Evolutionary conservation across 2,113 vertebrate genomes (phyloP).

Genomic region (Lampris megalopsis): DNA sequence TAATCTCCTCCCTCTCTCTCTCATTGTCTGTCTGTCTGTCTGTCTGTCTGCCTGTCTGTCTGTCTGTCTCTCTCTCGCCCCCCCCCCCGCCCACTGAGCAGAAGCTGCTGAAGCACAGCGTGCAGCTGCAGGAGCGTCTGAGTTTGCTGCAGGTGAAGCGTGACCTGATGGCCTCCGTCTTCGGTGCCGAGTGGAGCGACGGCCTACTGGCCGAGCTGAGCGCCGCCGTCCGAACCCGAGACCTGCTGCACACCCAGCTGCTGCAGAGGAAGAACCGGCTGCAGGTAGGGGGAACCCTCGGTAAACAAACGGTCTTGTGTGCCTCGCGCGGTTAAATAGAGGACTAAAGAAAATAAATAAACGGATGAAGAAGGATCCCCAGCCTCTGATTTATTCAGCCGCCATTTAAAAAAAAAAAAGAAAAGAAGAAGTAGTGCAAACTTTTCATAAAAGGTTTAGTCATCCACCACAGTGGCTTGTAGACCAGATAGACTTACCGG

Average conservation of each 20-base stretch:
- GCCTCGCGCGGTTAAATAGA: no score
- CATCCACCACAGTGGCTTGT: no score
- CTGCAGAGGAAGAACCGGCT: conserved; percentile 86
- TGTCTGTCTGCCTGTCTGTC: no score
- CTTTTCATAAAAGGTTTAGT: no score
- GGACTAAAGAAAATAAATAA: no score
- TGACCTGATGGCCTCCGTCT: conserved; percentile 84
- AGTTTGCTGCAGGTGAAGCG: conserved; percentile 82
- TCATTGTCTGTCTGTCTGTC: no score
- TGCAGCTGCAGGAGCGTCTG: conserved; percentile 86
- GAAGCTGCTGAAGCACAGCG: conserved; percentile 83
- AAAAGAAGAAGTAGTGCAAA: no score
- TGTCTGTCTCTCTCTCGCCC: neutral
- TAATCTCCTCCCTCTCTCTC: neutral
- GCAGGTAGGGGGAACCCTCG: conserved; percentile 77
- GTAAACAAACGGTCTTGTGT: no score
- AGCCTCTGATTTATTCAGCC: no score
- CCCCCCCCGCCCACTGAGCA: conserved; percentile 16
- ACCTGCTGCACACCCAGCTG: conserved; percentile 86
- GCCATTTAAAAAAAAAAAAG: no score
- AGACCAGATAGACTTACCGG: no score
- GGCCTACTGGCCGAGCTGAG: conserved; percentile 81
- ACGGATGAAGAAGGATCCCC: no score
- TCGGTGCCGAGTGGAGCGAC: conserved; percentile 82
- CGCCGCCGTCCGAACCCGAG: conserved; percentile 81